Evolutionary conservation across 2,113 vertebrate species (phyloP), one percentile per base, ranked within the genome.

Genomic region (Pluvianellus socialis): DNA sequence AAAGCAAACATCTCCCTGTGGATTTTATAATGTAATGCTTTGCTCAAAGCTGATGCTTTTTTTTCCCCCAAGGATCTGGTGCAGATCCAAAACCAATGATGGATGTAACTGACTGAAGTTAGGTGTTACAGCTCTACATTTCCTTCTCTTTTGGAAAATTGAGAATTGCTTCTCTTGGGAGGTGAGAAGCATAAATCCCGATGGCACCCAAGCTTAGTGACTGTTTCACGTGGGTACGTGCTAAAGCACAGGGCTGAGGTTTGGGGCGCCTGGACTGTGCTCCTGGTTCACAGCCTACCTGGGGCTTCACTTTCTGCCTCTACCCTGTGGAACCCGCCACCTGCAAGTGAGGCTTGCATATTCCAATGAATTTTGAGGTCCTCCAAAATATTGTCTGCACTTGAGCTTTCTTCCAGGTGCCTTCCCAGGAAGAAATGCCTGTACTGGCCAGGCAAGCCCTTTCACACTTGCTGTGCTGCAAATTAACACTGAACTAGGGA

Each of bases 221-320:
- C 16, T 28, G 47, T 61, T 91, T 21, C 38, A 32, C 0, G 0
- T 26, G 38, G 22, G 42, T 55, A 35, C 0, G 0, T 87, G 44
- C 28, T 77, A 6, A 83, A 92, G 35, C 24, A 20, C 11, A 74
- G 77, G 20, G 21, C 32, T 55, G 65, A 77, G 56, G 16, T 66
- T 33, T 84, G 26, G 35, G 38, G 33, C 47, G 12, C 52, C 28
- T 45, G 33, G 42, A 33, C 7, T 65, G 21, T 75, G 52, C 23
- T 70, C 16, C 44, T 65, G 19, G 7, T 89, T 91, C 55, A 19
- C 20, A 49, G 24, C n/a, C 9, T 49, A 2, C 19, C 0, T 53
- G 49, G 20, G 35, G 14, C 55, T 79, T 80, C 2, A 2, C 27
- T 88, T 90, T 74, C 67, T 88, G 49, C 45, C 24, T 76, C 38